Evolutionary conservation across 2,113 vertebrate species (phyloP).

Genomic region (Pseudopipra pipra): DNA sequence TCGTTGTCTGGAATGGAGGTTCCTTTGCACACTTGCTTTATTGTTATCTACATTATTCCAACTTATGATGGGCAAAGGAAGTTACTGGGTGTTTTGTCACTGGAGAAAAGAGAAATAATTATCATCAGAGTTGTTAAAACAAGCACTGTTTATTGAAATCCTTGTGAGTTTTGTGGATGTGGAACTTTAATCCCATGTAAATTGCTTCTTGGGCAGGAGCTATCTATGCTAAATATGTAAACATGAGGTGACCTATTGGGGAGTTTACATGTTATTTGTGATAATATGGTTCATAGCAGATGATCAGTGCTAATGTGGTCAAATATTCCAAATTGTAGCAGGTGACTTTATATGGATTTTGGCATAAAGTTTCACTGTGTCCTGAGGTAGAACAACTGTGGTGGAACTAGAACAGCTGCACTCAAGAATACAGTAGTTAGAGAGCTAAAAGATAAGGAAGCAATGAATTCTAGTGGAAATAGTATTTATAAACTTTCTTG

Average conservation of each 20-base stretch:
- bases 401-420: background rate
- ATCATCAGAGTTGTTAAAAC: background rate
- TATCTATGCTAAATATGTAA: background rate
- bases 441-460: background rate
- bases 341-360: constrained; percentile 85
- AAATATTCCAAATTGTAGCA: constrained; percentile 56
- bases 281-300: background rate
- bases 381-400: background rate
- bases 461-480: background rate
- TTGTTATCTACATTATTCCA: background rate
- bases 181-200: background rate
- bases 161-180: background rate
- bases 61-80: background rate
- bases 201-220: background rate
- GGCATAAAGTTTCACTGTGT: constrained; percentile 75
- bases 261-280: background rate
- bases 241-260: background rate
- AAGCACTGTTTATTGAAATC: background rate
- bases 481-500: background rate
- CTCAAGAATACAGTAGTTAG: background rate
- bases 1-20: background rate
- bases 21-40: background rate
- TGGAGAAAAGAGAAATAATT: background rate
- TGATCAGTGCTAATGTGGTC: background rate
- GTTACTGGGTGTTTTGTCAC: background rate